phyloP scores from a whole-genome alignment of 2,113 vertebrate species.

The Tragelaphus imberbis region DNA sequence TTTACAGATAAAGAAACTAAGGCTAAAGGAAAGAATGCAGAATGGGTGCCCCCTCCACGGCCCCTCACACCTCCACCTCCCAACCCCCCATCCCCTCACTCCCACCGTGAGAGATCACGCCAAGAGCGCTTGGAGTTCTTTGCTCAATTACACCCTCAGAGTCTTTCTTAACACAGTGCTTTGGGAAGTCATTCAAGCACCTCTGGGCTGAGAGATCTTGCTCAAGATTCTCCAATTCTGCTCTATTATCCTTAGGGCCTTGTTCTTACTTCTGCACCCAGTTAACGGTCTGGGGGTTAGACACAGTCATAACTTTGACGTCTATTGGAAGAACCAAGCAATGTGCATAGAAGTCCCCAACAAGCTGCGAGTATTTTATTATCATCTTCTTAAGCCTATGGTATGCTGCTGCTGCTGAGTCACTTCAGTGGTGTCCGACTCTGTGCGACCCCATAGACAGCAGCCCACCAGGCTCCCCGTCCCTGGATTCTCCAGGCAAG shows the following conservation, averaged over 20 bases:
- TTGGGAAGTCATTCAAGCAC: too few relatives aligned
- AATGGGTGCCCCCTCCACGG: background rate
- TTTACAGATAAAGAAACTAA: background rate
- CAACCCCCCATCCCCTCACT: accelerated
- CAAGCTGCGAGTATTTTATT: accelerated
- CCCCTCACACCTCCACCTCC: background rate
- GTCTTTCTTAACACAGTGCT: background rate
- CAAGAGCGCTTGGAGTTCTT: background rate
- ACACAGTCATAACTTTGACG: background rate
- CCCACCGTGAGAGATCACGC: accelerated
- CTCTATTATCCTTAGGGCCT: background rate
- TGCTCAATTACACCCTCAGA: background rate
- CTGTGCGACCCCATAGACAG: too few relatives aligned
- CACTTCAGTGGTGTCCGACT: too few relatives aligned
- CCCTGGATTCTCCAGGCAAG: too few relatives aligned
- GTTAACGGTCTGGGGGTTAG: background rate
- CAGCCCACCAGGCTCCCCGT: too few relatives aligned
- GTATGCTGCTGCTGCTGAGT: too few relatives aligned
- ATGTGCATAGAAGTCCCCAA: accelerated
- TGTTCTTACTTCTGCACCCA: background rate
- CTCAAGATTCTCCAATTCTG: background rate
- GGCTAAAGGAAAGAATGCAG: background rate
- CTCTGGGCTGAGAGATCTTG: background rate
- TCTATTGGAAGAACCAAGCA: background rate
- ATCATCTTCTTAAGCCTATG: too few relatives aligned